These are phyloP conservation scores for Prunella strophiata DNA, from an alignment of 2,797 vertebrate species.

Conservation along the genomic window DNA sequence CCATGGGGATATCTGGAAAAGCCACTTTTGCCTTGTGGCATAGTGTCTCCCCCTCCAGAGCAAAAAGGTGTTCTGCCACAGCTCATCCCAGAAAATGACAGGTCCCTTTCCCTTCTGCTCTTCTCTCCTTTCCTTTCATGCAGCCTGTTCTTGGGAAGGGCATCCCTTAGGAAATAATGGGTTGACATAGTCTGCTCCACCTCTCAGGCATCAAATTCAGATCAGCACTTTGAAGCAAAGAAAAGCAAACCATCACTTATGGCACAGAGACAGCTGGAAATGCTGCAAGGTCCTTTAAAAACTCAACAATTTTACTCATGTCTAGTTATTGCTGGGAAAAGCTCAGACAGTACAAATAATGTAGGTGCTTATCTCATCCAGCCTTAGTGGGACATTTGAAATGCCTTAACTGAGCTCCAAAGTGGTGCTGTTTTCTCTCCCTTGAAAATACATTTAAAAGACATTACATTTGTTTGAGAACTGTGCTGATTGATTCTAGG, in stretches of 20 bases:
- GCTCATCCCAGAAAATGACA: neutral
- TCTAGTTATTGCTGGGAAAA: neutral
- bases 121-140: neutral
- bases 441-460: neutral
- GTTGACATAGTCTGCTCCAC: neutral
- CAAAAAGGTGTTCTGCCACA: neutral
- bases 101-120: neutral
- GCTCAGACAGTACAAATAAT: neutral
- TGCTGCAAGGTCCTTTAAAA: neutral
- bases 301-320: neutral
- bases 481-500: constrained; percentile 4
- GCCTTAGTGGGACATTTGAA: neutral
- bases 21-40: neutral
- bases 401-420: neutral
- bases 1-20: neutral
- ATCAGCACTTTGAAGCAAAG: neutral
- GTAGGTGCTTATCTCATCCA: neutral
- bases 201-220: neutral
- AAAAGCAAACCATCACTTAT: neutral
- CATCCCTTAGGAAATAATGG: neutral
- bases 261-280: neutral
- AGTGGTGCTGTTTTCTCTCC: neutral
- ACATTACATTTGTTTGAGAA: neutral
- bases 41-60: rapidly evolving
- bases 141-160: neutral